Evolutionary conservation across 1,140 invertebrate genomes (phyloP).

Genomic region (Riptortus pedestris): DNA sequence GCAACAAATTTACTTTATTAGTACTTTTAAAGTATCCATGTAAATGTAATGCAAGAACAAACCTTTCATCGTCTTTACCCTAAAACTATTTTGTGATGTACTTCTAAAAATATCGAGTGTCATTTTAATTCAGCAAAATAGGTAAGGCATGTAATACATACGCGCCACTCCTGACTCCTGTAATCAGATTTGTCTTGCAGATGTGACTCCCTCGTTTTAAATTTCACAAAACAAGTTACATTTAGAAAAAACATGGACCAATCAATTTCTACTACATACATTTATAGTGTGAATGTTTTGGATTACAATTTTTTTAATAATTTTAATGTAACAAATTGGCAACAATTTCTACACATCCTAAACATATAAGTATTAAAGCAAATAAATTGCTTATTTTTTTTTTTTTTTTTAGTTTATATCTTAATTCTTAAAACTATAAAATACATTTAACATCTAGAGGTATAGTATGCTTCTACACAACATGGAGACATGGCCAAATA

Average conservation of each 20-base stretch:
- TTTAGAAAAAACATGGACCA: constrained; percentile 29
- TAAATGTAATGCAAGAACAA: constrained; percentile 29
- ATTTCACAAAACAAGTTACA: constrained; percentile 22
- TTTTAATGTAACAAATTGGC: constrained; percentile 29
- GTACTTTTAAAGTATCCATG: constrained; percentile 30
- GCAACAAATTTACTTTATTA: constrained; percentile 30
- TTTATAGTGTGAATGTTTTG: constrained; percentile 26
- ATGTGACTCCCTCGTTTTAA: constrained; percentile 12
- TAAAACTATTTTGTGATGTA: constrained; percentile 27
- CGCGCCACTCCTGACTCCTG: constrained; percentile 25
- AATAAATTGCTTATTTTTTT: constrained; percentile 24
- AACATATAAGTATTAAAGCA: constrained; percentile 28
- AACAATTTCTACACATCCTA: constrained; percentile 31
- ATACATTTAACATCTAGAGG: constrained; percentile 22
- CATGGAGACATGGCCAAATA: constrained; percentile 23
- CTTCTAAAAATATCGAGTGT: constrained; percentile 27
- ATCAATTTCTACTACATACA: constrained; percentile 30
- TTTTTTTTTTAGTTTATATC: not conserved
- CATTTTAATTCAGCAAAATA: constrained; percentile 21
- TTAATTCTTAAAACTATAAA: constrained; percentile 23
- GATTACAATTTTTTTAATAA: constrained; percentile 26
- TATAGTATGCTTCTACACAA: constrained; percentile 27
- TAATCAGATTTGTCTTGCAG: constrained; percentile 22
- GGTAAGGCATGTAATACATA: constrained; percentile 26
- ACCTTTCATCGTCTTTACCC: constrained; percentile 22